A percentile compares a stretch with the other conserved stretches of the same genome.
Evolutionary conservation across 2,888 invertebrate species (phyloP).

Genomic region (Troilus luridus): DNA sequence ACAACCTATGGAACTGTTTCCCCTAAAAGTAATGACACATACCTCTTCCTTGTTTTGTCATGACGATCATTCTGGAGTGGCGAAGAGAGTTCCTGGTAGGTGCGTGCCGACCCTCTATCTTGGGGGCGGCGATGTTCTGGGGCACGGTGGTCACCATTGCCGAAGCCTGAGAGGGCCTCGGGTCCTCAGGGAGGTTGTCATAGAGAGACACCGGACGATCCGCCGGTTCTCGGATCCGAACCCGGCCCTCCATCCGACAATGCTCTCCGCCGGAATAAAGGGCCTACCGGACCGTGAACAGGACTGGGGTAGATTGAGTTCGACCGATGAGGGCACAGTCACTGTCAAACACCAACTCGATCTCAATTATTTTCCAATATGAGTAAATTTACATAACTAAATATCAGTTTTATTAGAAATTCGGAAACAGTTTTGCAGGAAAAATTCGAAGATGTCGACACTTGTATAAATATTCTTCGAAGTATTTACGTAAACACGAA

Average conservation of each 20-base stretch:
- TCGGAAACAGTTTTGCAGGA: neutral
- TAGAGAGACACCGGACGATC: slow-evolving; percentile 66
- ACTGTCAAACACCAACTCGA: neutral
- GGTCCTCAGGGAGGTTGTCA: slow-evolving; percentile 65
- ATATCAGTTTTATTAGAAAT: neutral
- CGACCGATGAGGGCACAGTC: slow-evolving; percentile 1
- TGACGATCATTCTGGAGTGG: slow-evolving; percentile 80
- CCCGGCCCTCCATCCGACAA: slow-evolving; percentile 55
- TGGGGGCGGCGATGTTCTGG: slow-evolving; percentile 76
- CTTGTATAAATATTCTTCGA: neutral
- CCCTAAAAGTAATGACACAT: neutral
- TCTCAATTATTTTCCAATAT: neutral
- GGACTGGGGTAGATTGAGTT: neutral
- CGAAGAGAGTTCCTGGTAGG: slow-evolving; percentile 79
- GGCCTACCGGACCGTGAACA: neutral
- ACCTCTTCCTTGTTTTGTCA: slow-evolving; percentile 75
- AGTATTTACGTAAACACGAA: neutral
- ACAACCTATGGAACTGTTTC: no score
- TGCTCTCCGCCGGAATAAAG: neutral
- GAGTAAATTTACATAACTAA: neutral
- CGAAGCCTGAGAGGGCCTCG: slow-evolving; percentile 72
- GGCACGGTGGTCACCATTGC: slow-evolving; percentile 78
- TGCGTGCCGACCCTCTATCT: slow-evolving; percentile 77
- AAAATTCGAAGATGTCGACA: neutral
- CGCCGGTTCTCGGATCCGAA: slow-evolving; percentile 53